Evolutionary conservation across 2,888 invertebrate species (phyloP), one percentile per base, ranked within the genome.

Genomic region (Synergus japonicus): DNA sequence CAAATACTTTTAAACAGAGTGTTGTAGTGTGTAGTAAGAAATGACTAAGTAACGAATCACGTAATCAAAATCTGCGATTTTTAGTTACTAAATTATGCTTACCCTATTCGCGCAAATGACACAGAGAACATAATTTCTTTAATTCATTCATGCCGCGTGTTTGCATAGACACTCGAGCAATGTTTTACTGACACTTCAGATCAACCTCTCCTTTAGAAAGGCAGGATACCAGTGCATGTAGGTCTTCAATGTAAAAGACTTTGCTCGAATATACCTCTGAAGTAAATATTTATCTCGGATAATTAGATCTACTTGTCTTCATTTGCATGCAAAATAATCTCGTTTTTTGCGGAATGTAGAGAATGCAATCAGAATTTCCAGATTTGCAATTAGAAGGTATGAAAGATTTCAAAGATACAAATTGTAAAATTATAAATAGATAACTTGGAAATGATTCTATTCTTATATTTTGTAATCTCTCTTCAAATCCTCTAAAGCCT

Each of bases 161-260:
- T 29, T 54, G 54, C 73, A 73, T 49, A 73, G 73, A 73, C 73
- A 49, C 69, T 49, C 46, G 8, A 73, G 73, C 54, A 37, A 54
- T 73, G 54, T 73, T 73, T 54, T 73, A 37, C 73, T 73, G 73
- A 73, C 54, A 73, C 73, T 73, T 73, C n/a, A 73, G 37, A 73
- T 54, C 54, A 73, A 73, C 73, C 54, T 73, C 73, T 73, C 73
- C 73, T 73, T 73, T 73, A 73, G 73, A 73, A 73, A 73, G 73
- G 73, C 73, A 73, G 54, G 73, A 73, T 73, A 73, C 73, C 73
- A 54, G 37, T 54, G 54, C 73, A 73, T 73, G 73, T 73, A 73
- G 54, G 54, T 73, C 73, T 73, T 73, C 54, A 73, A n/a, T 37
- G 29, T 37, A 49, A 60, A 49, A 69, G 49, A 54, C 73, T 73